A percentile compares a stretch with the other conserved stretches of the same genome.
phyloP scores from a whole-genome alignment of 2,797 vertebrate species.

The Muscicapa striata region DNA sequence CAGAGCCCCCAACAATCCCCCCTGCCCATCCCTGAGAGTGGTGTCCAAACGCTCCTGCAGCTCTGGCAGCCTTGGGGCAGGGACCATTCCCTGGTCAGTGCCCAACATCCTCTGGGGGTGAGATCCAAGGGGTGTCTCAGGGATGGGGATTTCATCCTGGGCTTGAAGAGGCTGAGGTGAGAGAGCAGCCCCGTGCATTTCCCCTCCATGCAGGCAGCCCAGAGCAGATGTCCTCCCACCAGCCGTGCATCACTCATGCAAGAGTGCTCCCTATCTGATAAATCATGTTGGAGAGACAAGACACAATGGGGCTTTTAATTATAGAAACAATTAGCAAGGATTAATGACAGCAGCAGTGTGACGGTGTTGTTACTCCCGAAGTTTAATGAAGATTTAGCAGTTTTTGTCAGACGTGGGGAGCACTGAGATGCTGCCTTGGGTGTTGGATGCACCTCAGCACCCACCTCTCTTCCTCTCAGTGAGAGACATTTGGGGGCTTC shows the following conservation, averaged over 20 bases:
- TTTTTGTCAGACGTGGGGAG: not conserved
- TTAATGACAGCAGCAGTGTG: not conserved
- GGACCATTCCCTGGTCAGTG: not conserved
- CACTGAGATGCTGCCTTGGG: not conserved
- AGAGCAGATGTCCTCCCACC: not conserved
- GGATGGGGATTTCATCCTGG: accelerated
- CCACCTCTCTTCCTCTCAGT: accelerated
- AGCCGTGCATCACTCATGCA: not conserved
- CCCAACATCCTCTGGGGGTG: not conserved
- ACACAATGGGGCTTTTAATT: slow-evolving; percentile 56
- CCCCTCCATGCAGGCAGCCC: not conserved
- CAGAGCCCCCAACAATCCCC: not conserved
- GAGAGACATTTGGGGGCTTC: not conserved
- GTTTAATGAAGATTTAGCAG: not conserved
- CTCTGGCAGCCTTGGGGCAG: not conserved
- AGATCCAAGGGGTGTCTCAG: accelerated
- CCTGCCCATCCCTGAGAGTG: not conserved
- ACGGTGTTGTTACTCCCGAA: not conserved
- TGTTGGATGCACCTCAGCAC: not conserved
- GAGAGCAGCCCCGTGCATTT: not conserved
- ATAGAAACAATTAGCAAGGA: slow-evolving; percentile 44
- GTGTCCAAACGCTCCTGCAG: not conserved
- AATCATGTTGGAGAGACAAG: slow-evolving; percentile 34
- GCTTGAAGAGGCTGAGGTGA: not conserved
- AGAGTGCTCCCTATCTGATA: not conserved